Conservation (phyloP, 2,888 invertebrate genomes). For the Dendrolimus pini region DNA sequence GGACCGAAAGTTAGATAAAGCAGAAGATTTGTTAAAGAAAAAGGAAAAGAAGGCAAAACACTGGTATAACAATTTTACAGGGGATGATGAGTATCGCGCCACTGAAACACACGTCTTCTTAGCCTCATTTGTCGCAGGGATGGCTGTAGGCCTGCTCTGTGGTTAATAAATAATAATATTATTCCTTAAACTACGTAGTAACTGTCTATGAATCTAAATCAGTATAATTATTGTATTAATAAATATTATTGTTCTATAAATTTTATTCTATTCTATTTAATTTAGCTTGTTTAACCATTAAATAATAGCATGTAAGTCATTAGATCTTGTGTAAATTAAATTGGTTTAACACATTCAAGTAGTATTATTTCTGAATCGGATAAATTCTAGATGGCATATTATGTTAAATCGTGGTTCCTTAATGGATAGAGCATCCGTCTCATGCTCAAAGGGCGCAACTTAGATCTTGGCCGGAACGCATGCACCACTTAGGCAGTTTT, state of each 20-base stretch:
- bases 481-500: too few species aligned
- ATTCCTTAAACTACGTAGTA: background rate
- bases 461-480: background rate
- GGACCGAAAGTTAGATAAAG: constrained; percentile 88
- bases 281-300: background rate
- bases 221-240: too few species aligned
- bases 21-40: constrained; percentile 83
- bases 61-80: constrained; percentile 84
- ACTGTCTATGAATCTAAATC: too few species aligned
- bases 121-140: constrained; percentile 87
- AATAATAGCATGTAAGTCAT: background rate
- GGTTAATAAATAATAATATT: constrained; percentile 42
- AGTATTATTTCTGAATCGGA: background rate
- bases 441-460: too few species aligned
- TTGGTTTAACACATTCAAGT: background rate
- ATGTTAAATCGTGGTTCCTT: background rate
- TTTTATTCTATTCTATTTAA: background rate
- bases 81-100: constrained; percentile 80
- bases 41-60: constrained; percentile 83
- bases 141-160: constrained; percentile 82
- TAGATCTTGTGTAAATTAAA: background rate
- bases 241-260: background rate
- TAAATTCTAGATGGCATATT: too few species aligned
- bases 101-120: constrained; percentile 88
- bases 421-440: too few species aligned